phyloP scores from a whole-genome alignment of 2,797 vertebrate species.

The Garrulus glandarius region DNA sequence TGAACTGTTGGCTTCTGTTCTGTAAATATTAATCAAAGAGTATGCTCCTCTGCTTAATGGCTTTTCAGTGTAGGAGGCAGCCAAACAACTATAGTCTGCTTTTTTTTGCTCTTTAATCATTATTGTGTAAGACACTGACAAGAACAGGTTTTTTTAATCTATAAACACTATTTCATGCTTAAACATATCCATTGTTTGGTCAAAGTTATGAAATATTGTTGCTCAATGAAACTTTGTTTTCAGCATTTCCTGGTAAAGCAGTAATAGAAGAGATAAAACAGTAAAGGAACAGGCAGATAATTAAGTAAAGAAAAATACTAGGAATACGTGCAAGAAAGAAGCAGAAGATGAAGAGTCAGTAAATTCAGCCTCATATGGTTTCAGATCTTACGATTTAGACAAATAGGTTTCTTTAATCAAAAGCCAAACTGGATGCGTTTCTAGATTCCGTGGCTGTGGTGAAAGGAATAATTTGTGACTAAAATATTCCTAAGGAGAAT shows the following conservation, averaged over 20 bases:
- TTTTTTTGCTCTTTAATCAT: slow-evolving; percentile 1
- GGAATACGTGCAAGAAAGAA: background rate
- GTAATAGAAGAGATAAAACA: slow-evolving; percentile 13
- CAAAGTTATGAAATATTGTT: slow-evolving; percentile 60
- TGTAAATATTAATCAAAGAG: slow-evolving; percentile 40
- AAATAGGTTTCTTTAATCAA: background rate
- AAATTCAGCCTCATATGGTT: background rate
- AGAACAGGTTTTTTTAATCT: slow-evolving; percentile 18
- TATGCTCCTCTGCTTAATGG: background rate
- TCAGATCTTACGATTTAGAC: background rate
- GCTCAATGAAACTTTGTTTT: slow-evolving; percentile 55
- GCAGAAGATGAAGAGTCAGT: background rate
- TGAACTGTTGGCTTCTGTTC: slow-evolving; percentile 20
- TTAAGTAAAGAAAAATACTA: background rate
- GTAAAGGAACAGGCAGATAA: background rate
- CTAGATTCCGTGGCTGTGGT: background rate
- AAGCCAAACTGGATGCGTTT: background rate
- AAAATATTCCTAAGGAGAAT: background rate
- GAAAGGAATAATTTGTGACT: background rate
- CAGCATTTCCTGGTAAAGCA: slow-evolving; percentile 44
- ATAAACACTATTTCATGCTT: slow-evolving; percentile 50
- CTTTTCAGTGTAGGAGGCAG: slow-evolving; percentile 11
- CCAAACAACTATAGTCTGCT: background rate
- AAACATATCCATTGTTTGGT: slow-evolving; percentile 53
- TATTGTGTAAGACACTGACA: slow-evolving; percentile 47